Conservation (phyloP, 2,113 vertebrate species). For the Zapus hudsonius region DNA sequence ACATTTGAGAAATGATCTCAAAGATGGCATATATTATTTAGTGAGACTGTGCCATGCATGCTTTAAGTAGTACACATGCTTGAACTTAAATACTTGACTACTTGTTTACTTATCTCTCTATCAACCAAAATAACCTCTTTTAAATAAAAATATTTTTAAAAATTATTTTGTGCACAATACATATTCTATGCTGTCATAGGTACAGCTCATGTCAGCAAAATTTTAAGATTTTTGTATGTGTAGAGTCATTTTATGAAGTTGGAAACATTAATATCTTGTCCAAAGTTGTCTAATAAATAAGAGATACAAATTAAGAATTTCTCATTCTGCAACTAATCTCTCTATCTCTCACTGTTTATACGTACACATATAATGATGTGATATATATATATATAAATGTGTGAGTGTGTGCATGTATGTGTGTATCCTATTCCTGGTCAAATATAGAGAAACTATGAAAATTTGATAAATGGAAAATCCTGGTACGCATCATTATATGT, state of each 20-base stretch:
- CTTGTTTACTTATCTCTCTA: not conserved
- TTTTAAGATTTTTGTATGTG: not conserved
- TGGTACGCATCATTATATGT: not conserved
- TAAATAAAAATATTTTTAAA: constrained; percentile 19
- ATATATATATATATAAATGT: too few species aligned
- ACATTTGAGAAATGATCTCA: not conserved
- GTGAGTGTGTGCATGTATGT: too few species aligned
- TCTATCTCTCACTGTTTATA: not conserved
- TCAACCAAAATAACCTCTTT: not conserved
- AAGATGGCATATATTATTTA: not conserved
- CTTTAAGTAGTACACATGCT: not conserved
- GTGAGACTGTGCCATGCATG: not conserved
- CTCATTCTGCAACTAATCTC: not conserved
- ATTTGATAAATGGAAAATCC: not conserved
- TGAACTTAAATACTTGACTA: too few species aligned
- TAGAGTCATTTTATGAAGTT: not conserved
- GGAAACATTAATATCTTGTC: not conserved
- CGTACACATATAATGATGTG: too few species aligned
- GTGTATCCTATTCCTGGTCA: not conserved
- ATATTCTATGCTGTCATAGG: not conserved
- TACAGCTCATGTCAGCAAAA: not conserved
- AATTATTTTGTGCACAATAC: not conserved
- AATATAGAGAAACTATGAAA: not conserved
- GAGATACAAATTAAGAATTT: not conserved
- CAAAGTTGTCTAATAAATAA: not conserved